A percentile compares a stretch with the other conserved stretches of the same genome.
phyloP scores from a whole-genome alignment of 2,888 invertebrate genomes.

The Dolomedes plantarius region DNA sequence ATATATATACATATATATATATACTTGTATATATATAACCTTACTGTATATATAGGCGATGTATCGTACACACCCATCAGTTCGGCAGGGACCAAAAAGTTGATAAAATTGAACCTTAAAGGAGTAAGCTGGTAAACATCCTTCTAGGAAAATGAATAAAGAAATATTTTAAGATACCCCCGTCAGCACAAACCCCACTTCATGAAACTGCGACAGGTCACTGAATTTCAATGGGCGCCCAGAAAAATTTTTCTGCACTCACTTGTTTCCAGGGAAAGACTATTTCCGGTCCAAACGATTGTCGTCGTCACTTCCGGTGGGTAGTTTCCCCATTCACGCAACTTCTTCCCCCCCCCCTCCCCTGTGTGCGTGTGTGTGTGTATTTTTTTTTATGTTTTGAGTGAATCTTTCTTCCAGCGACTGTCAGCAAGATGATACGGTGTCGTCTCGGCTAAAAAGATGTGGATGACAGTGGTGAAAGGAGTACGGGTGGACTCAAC shows the following conservation, averaged over 20 bases:
- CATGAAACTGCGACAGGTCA: slow-evolving; percentile 67
- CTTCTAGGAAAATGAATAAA: slow-evolving; percentile 21
- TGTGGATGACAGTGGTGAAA: slow-evolving; percentile 23
- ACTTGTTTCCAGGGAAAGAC: slow-evolving; percentile 60
- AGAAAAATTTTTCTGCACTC: slow-evolving; percentile 46
- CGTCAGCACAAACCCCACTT: slow-evolving; percentile 33
- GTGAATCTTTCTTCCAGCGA: background rate
- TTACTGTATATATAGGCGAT: too few relatives aligned
- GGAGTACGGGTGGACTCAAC: slow-evolving; percentile 19
- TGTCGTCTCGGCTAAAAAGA: background rate
- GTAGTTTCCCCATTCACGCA: slow-evolving; percentile 49
- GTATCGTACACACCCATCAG: too few relatives aligned
- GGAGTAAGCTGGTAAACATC: slow-evolving; percentile 68
- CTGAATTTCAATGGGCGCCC: slow-evolving; percentile 62
- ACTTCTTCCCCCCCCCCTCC: background rate
- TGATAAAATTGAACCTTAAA: slow-evolving; percentile 30
- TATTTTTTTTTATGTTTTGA: background rate
- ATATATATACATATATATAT: too few relatives aligned
- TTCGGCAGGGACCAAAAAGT: too few relatives aligned
- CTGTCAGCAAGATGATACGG: slow-evolving; percentile 57
- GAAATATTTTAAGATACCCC: slow-evolving; percentile 26
- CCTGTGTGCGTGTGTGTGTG: background rate
- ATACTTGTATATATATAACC: too few relatives aligned
- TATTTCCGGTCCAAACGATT: slow-evolving; percentile 61
- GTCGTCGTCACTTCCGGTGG: slow-evolving; percentile 66